These are phyloP conservation scores for Hippasteria phrygiana DNA, from an alignment of 53 echinoderm and acorn worm genomes.

Conservation along the genomic window DNA sequence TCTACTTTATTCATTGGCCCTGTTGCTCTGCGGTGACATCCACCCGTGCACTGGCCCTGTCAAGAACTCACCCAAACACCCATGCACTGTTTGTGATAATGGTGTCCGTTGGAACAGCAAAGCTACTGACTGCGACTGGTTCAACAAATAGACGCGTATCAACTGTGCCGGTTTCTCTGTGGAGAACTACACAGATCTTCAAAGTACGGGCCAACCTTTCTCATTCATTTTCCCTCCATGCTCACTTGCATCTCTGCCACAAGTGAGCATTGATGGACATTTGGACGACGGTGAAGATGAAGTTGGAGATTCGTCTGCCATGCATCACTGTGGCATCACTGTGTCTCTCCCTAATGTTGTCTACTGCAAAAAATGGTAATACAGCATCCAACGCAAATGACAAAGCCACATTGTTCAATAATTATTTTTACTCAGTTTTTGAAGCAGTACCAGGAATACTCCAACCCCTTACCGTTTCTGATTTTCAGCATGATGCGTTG, in stretches of 20 bases:
- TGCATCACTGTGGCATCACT: too few species aligned
- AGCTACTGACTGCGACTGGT: constrained; percentile 3
- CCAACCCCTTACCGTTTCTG: background rate
- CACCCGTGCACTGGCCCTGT: background rate
- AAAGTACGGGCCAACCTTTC: background rate
- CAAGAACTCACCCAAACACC: constrained; percentile 4
- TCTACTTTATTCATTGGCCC: background rate
- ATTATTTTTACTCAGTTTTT: constrained; percentile 47
- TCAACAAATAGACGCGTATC: background rate
- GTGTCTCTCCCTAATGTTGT: too few species aligned
- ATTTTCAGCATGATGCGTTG: background rate
- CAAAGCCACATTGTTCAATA: constrained; percentile 41
- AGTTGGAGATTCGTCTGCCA: background rate
- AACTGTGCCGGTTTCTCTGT: background rate
- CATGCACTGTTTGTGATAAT: background rate
- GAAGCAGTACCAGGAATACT: background rate
- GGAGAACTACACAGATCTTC: background rate
- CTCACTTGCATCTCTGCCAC: background rate
- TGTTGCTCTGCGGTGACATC: background rate
- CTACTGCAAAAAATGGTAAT: background rate
- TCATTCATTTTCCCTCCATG: background rate
- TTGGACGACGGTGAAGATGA: background rate
- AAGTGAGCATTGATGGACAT: background rate
- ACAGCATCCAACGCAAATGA: background rate
- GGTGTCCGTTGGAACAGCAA: background rate